Conservation (phyloP, 2,113 vertebrate genomes). For the Corythornis vintsioides region DNA sequence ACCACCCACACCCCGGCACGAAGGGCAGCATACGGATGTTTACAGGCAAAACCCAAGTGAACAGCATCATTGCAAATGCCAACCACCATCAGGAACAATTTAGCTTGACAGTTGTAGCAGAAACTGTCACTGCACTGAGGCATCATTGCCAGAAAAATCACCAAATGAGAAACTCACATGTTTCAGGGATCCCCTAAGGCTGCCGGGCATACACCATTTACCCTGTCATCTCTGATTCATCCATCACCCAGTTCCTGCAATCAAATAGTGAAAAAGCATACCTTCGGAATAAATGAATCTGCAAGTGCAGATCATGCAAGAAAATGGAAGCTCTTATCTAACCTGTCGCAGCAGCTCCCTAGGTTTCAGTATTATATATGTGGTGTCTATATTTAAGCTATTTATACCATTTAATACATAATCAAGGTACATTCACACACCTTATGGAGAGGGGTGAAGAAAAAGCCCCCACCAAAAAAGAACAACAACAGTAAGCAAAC, state of each 20-base stretch:
- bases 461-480: neutral
- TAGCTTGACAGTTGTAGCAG: constrained; percentile 41
- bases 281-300: constrained; percentile 32
- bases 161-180: constrained; percentile 32
- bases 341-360: neutral
- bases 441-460: neutral
- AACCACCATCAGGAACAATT: constrained; percentile 50
- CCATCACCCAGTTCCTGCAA: neutral
- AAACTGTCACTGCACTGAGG: constrained; percentile 35
- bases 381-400: neutral
- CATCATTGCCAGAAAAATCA: constrained; percentile 54
- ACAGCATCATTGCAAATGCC: constrained; percentile 38
- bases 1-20: neutral
- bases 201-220: constrained; percentile 34
- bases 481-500: neutral
- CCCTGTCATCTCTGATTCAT: constrained; percentile 40
- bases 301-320: neutral
- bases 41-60: constrained; percentile 21
- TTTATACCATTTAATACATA: neutral
- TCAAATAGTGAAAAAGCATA: neutral
- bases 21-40: neutral
- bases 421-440: neutral
- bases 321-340: neutral
- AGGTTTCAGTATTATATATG: neutral
- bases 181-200: constrained; percentile 30